phyloP scores from a whole-genome alignment of 2,113 vertebrate species.

The Ophthalmolycus amberensis region DNA sequence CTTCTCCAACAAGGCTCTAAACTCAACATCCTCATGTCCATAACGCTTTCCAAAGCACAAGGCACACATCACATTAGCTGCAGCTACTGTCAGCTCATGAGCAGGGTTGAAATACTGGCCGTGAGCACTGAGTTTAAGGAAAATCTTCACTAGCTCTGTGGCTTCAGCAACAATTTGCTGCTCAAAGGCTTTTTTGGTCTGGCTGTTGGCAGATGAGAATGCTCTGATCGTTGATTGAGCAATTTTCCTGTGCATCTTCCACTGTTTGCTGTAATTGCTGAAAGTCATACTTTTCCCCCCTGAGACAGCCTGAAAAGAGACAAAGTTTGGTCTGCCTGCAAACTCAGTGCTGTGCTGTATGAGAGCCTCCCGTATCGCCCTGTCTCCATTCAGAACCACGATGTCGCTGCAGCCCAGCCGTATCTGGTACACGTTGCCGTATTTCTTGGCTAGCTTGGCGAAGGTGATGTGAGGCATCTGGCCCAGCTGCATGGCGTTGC shows the following conservation, averaged over 20 bases:
- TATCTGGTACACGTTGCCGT: constrained; percentile 87
- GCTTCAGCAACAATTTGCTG: constrained; percentile 85
- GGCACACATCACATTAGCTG: constrained; percentile 86
- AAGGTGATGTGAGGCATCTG: constrained; percentile 87
- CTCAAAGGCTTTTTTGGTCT: constrained; percentile 82
- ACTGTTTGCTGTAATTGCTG: constrained; percentile 80
- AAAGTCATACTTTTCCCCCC: constrained; percentile 85
- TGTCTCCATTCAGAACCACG: constrained; percentile 87
- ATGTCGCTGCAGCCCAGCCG: constrained; percentile 80
- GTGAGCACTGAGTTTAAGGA: constrained; percentile 68
- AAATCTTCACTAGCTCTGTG: constrained; percentile 76
- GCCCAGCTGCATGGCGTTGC: constrained; percentile 89
- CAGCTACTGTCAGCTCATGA: constrained; percentile 82
- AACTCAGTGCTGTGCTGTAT: constrained; percentile 84
- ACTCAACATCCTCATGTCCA: constrained; percentile 83
- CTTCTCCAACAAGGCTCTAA: constrained; percentile 79
- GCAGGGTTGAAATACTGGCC: constrained; percentile 78
- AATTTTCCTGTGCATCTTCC: constrained; percentile 85
- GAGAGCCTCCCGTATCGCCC: constrained; percentile 85
- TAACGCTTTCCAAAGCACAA: constrained; percentile 89
- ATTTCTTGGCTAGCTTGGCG: constrained; percentile 79
- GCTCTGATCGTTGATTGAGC: constrained; percentile 84
- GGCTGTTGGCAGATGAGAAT: constrained; percentile 81
- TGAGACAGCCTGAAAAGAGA: constrained; percentile 84
- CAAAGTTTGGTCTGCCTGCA: constrained; percentile 89